Percentiles rank a stretch among this genome's conserved stretches.
These are phyloP conservation scores for Isichthys henryi DNA, from an alignment of 2,113 vertebrate genomes.

Conservation along the genomic window DNA sequence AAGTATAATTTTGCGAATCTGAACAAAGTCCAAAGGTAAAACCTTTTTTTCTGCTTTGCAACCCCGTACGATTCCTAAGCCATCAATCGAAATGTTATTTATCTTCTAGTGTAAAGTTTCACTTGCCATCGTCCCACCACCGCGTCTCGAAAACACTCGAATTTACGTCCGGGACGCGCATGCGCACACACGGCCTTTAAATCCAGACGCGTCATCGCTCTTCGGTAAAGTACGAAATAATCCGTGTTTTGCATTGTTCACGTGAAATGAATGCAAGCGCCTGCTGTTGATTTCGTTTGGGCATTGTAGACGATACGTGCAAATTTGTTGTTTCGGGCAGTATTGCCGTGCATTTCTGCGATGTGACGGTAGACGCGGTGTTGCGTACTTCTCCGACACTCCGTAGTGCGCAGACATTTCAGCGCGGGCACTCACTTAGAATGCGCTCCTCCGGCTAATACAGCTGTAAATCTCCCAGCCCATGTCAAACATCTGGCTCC, in stretches of 20 bases:
- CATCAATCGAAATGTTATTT: not conserved
- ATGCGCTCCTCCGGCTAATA: not conserved
- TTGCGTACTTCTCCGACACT: not conserved
- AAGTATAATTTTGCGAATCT: not conserved
- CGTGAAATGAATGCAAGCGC: not conserved
- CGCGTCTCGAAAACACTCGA: not conserved
- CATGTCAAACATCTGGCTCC: slow-evolving; percentile 9
- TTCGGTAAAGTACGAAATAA: not conserved
- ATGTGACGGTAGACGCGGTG: not conserved
- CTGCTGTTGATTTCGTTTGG: not conserved
- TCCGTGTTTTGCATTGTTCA: not conserved
- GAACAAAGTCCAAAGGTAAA: not conserved
- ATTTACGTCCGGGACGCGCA: not conserved
- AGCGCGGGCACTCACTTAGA: not conserved
- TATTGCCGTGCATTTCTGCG: not conserved
- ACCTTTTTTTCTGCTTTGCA: not conserved
- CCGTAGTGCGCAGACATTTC: not conserved
- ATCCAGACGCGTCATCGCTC: not conserved
- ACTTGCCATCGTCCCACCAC: not conserved
- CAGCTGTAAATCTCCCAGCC: not conserved
- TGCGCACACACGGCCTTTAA: not conserved
- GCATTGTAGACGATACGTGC: not conserved
- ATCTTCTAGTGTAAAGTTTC: not conserved
- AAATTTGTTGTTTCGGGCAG: not conserved
- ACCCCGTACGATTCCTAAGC: not conserved